Percentiles rank a stretch among this genome's conserved stretches.
Conservation (phyloP, 2,113 vertebrate species). For the Tenebrosternarchus preto region DNA sequence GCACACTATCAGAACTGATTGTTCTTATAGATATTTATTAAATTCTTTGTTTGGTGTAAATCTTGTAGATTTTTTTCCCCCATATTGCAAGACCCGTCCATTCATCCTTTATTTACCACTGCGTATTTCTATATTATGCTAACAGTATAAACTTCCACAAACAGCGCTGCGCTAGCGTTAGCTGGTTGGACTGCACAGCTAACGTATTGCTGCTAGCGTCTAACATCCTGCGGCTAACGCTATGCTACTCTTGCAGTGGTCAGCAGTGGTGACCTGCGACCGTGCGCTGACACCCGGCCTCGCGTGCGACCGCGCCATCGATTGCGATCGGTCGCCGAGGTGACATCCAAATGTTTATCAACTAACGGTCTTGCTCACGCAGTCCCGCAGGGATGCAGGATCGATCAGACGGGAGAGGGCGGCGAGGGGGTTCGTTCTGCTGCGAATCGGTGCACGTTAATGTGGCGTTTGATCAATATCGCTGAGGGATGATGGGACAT, state of each 20-base stretch:
- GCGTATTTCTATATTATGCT: not conserved
- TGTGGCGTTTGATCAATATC: slow-evolving; percentile 30
- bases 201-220: too few species aligned
- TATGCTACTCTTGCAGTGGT: not conserved
- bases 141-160: slow-evolving; percentile 20
- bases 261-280: too few species aligned
- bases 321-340: slow-evolving; percentile 16
- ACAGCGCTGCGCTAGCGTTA: not conserved
- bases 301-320: slow-evolving; percentile 1
- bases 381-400: slow-evolving; percentile 8
- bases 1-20: too few species aligned
- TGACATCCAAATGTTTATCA: slow-evolving; percentile 54
- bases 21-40: too few species aligned
- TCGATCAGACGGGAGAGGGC: slow-evolving; percentile 23
- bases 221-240: too few species aligned
- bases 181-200: too few species aligned
- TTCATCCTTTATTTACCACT: not conserved
- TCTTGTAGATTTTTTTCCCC: too few species aligned
- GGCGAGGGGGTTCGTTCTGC: not conserved
- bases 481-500: slow-evolving; percentile 2
- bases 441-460: slow-evolving; percentile 41
- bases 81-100: too few species aligned
- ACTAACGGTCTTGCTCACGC: slow-evolving; percentile 42
- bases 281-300: not conserved
- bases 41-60: too few species aligned